Evolutionary conservation across 2,888 invertebrate species (phyloP).

Genomic region (Ariolimax columbianus): DNA sequence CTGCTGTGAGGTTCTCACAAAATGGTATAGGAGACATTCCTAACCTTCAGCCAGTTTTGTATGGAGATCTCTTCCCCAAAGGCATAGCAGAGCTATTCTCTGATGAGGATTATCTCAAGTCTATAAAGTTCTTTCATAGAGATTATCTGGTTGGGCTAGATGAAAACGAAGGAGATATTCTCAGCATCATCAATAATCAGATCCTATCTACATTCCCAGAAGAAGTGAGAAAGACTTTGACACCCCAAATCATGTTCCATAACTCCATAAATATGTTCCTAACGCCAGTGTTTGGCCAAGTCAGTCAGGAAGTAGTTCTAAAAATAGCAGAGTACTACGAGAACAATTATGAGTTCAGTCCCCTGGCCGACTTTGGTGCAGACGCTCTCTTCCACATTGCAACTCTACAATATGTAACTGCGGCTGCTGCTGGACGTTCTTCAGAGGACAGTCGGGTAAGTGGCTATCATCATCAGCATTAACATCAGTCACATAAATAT

Average conservation of each 20-base stretch:
- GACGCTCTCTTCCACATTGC: constrained; percentile 33
- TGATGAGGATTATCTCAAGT: constrained; percentile 43
- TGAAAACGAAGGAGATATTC: constrained; percentile 43
- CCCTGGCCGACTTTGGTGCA: constrained; percentile 19
- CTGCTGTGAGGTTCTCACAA: neutral
- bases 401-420: constrained; percentile 6
- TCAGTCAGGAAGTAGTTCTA: constrained; percentile 19
- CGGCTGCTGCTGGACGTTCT: constrained; percentile 7
- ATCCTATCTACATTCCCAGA: neutral
- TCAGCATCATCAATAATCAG: neutral
- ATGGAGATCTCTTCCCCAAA: constrained; percentile 49
- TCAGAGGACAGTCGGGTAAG: constrained; percentile 32
- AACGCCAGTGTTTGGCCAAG: neutral
- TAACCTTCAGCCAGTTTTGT: neutral
- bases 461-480: neutral
- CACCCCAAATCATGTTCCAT: constrained; percentile 19
- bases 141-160: constrained; percentile 32
- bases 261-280: neutral
- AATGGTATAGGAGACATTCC: constrained; percentile 7
- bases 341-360: neutral
- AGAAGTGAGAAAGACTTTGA: neutral
- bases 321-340: constrained; percentile 33
- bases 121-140: constrained; percentile 46
- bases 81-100: neutral
- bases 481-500: too few species aligned